phyloP scores from a whole-genome alignment of 2,113 vertebrate species.

The Antechinus flavipes region DNA sequence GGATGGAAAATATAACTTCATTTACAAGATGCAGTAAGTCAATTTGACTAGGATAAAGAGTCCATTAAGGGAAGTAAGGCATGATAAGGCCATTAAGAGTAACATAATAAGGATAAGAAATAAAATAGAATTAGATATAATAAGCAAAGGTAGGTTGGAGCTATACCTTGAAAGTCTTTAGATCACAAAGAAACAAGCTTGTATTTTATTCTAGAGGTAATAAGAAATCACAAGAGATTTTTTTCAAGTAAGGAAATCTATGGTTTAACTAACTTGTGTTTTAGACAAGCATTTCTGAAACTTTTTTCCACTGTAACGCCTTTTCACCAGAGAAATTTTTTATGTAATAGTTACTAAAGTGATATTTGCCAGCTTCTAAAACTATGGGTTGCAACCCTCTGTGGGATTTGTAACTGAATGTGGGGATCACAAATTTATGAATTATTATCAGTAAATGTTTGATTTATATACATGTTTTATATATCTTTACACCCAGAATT shows the following conservation, averaged over 20 bases:
- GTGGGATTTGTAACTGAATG: too few relatives aligned
- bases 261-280: neutral
- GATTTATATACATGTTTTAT: too few relatives aligned
- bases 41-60: neutral
- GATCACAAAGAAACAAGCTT: neutral
- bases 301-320: too few relatives aligned
- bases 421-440: too few relatives aligned
- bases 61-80: neutral
- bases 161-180: neutral
- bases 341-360: too few relatives aligned
- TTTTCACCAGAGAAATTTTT: too few relatives aligned
- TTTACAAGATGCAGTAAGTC: neutral
- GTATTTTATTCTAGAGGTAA: neutral
- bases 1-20: neutral
- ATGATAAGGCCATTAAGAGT: neutral
- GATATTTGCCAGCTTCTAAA: too few relatives aligned
- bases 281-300: neutral
- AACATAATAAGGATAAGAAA: neutral
- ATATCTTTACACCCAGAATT: too few relatives aligned
- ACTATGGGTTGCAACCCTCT: too few relatives aligned
- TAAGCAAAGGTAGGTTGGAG: neutral
- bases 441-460: too few relatives aligned
- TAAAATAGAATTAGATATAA: neutral
- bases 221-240: neutral
- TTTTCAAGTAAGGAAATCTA: neutral